Evolutionary conservation across 2,888 invertebrate species (phyloP).

Genomic region (Catocala nupta): DNA sequence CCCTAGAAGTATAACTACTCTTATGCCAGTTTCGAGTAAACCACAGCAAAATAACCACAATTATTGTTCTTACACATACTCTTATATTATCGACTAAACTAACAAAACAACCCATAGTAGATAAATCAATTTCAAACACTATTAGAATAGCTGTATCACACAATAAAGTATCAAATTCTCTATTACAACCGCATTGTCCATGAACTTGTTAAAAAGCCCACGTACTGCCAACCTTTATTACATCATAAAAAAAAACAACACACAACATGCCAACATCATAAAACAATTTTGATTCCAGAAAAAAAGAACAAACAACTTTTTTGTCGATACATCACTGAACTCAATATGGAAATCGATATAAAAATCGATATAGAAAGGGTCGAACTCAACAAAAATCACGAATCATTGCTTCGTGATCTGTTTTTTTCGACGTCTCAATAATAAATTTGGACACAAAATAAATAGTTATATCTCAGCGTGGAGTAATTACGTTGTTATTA

Average conservation of each 20-base stretch:
- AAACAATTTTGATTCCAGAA: slow-evolving; percentile 57
- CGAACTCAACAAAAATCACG: slow-evolving; percentile 66
- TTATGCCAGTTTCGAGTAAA: too few species aligned
- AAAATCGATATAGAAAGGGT: slow-evolving; percentile 63
- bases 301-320: slow-evolving; percentile 62
- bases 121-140: slow-evolving; percentile 22
- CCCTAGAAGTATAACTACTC: too few species aligned
- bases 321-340: slow-evolving; percentile 50
- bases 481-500: slow-evolving; percentile 85
- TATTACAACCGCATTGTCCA: slow-evolving; percentile 43
- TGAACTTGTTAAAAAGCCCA: slow-evolving; percentile 37
- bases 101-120: too few species aligned
- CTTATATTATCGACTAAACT: too few species aligned
- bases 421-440: slow-evolving; percentile 77
- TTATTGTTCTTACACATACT: too few species aligned
- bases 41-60: too few species aligned
- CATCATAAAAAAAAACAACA: slow-evolving; percentile 29
- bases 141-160: slow-evolving; percentile 40
- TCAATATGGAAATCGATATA: slow-evolving; percentile 77
- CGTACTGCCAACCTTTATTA: slow-evolving; percentile 43
- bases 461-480: slow-evolving; percentile 83
- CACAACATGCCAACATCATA: slow-evolving; percentile 52
- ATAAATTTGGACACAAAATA: slow-evolving; percentile 83
- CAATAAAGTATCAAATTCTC: slow-evolving; percentile 41
- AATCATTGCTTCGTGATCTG: slow-evolving; percentile 79